Percentiles rank a stretch among this genome's conserved stretches.
Evolutionary conservation across 1,140 invertebrate genomes (phyloP).

Genomic region (Phenacoccus solenopsis): DNA sequence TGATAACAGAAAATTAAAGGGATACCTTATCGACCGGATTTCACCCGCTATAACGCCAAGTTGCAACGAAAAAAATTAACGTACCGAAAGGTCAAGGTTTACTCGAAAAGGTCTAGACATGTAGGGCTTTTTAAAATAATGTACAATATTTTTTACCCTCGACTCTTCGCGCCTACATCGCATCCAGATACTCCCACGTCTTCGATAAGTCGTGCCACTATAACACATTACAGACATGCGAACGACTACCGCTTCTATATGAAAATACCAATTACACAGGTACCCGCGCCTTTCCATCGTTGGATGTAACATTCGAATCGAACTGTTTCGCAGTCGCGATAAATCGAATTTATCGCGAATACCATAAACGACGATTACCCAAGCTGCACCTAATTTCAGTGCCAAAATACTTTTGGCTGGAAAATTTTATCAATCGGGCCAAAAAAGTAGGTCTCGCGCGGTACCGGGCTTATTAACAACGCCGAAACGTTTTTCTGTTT

Average conservation of each 20-base stretch:
- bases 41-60: background rate
- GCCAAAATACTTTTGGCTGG: background rate
- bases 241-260: too few species aligned
- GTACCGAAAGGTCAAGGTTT: background rate
- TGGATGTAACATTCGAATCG: background rate
- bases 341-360: background rate
- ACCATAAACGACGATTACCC: background rate
- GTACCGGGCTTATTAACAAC: background rate
- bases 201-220: too few species aligned
- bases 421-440: background rate
- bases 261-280: background rate
- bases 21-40: background rate
- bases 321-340: background rate
- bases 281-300: too few species aligned
- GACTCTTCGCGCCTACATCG: too few species aligned
- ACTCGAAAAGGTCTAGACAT: background rate
- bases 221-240: too few species aligned
- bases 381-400: background rate
- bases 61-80: background rate
- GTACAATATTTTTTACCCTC: too few species aligned
- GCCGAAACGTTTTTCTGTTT: background rate
- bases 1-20: constrained; percentile 3
- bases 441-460: background rate
- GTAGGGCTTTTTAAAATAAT: background rate
- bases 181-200: too few species aligned